These are phyloP conservation scores for Oreohelix idahoensis DNA, from an alignment of 1,140 invertebrate genomes.

Conservation along the genomic window DNA sequence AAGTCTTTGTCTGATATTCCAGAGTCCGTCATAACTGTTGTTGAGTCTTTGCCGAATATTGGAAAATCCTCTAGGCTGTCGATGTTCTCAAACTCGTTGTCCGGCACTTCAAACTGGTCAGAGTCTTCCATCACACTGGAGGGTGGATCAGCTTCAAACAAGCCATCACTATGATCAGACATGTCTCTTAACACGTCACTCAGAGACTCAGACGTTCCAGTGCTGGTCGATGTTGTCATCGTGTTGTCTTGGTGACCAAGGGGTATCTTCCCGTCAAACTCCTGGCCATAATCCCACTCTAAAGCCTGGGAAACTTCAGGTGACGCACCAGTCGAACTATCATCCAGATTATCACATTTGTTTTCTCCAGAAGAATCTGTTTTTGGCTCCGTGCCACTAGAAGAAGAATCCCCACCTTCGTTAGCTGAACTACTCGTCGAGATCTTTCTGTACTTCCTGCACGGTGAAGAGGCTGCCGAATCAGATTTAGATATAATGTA, in stretches of 20 bases:
- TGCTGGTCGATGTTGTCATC: constrained; percentile 38
- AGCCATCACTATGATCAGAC: constrained; percentile 12
- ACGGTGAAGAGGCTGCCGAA: constrained; percentile 16
- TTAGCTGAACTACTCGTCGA: constrained; percentile 23
- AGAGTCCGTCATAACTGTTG: constrained; percentile 61
- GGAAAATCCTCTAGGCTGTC: constrained; percentile 47
- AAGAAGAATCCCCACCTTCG: constrained; percentile 35
- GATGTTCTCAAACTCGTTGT: constrained; percentile 47
- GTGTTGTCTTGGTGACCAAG: constrained; percentile 38
- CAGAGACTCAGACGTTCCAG: constrained; percentile 45
- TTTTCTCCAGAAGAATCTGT: constrained; percentile 16
- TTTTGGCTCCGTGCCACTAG: constrained; percentile 35
- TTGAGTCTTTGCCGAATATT: constrained; percentile 40
- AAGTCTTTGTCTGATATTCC: constrained; percentile 56
- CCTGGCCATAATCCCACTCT: constrained; percentile 49
- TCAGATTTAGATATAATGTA: constrained; percentile 23
- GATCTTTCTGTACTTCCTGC: constrained; percentile 18
- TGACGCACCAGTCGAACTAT: constrained; percentile 43
- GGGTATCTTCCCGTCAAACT: constrained; percentile 45
- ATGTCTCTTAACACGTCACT: constrained; percentile 33
- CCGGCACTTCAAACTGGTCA: constrained; percentile 36
- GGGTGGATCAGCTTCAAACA: constrained; percentile 9
- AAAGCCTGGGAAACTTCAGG: constrained; percentile 46
- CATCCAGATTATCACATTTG: constrained; percentile 37
- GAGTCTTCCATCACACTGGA: constrained; percentile 31